Evolutionary conservation across 2,113 vertebrate species (phyloP), one percentile per base, ranked within the genome.

Genomic region (Gopherus flavomarginatus): DNA sequence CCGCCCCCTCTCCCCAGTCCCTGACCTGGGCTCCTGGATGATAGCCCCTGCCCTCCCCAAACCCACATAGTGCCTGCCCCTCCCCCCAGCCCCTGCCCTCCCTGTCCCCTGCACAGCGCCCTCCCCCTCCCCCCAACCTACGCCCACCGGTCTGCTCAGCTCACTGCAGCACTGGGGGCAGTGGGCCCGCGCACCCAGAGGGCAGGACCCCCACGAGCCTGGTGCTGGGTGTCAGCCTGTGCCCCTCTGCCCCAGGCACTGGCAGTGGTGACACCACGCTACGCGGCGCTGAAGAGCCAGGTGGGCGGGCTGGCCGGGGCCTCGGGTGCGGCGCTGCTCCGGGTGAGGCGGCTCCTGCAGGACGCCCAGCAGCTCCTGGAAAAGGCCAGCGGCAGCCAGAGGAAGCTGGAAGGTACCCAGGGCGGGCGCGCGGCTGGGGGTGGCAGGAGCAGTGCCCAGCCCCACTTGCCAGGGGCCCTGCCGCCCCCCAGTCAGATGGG

Each of bases 301-400:
- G 90, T 98, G 87, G 92, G 95, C 2, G 87, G 90, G 12, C 96
- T 98, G 22, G 98, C 96, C 1, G 96, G 92, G 2, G 96, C 42
- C 1, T 81, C 97, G 31, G 83, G 92, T 4, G 92, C 62, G 3
- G 69, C 98, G 50, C 91, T 97, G 92, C 95, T 98, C 83, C 98
- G 95, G 75, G 98, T 98, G 44, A 95, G 88, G 0, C 95, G 85
- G 22, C 98, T 98, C 52, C 98, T 96, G 42, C 97, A 97, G 1
- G 98, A 99, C 82, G 99, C 98, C 10, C 97, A 95, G 82, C 96
- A 98, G 10, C 98, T 99, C 29, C 92, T 99, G 49, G 97, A 96
- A 57, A 98, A 98, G 88, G 99, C 98, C 75, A 98, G 65, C 57
- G 98, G 87, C 29, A 98, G 97, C 89, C 98, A 98, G 85, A 98